phyloP scores from a whole-genome alignment of 2,797 vertebrate genomes.

The Crax fasciolata region DNA sequence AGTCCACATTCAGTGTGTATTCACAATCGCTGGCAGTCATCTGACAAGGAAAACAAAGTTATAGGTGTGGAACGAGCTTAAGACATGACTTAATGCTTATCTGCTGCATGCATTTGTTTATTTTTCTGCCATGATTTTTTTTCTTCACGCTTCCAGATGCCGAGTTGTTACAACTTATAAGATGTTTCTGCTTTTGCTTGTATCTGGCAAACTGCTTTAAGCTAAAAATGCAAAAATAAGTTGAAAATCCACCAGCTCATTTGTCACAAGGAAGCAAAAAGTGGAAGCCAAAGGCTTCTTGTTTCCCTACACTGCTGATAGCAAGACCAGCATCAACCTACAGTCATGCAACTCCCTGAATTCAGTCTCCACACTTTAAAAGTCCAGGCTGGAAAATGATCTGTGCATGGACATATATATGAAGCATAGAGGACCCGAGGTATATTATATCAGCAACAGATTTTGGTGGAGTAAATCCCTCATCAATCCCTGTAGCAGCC shows the following conservation, averaged over 20 bases:
- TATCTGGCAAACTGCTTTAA: background rate
- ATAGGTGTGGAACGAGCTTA: background rate
- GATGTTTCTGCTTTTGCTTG: background rate
- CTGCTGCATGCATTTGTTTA: fast-evolving
- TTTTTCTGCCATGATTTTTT: background rate
- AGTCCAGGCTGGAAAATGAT: background rate
- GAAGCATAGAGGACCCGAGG: background rate
- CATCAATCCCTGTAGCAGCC: background rate
- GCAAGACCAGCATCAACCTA: background rate
- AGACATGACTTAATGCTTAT: background rate
- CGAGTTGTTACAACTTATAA: background rate
- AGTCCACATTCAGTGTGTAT: background rate
- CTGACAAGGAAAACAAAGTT: background rate
- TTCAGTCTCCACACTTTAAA: background rate
- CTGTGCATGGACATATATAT: background rate
- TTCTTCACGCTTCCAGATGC: background rate
- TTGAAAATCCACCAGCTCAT: background rate
- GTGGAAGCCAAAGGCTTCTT: background rate
- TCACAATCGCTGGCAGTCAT: background rate
- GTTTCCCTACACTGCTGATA: background rate
- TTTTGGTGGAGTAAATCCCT: background rate
- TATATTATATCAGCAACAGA: background rate
- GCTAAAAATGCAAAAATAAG: slow-evolving; percentile 9
- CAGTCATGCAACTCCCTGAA: background rate
- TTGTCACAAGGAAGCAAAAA: background rate